Evolutionary conservation across 1,140 invertebrate genomes (phyloP).

Genomic region (Macrotrachela quadricornifera): DNA sequence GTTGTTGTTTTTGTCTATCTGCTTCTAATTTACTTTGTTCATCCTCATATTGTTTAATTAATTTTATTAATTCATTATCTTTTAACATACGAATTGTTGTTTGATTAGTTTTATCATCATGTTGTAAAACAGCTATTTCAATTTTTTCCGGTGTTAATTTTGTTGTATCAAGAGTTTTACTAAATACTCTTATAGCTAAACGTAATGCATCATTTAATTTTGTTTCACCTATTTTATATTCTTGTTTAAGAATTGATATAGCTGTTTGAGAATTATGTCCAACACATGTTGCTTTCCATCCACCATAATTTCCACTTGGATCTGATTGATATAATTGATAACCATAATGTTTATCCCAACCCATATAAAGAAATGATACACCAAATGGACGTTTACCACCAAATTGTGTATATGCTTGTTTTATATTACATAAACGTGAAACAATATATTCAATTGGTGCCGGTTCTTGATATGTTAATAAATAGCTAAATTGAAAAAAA

Average conservation of each 20-base stretch:
- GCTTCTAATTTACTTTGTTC: slow-evolving; percentile 9
- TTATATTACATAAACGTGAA: slow-evolving; percentile 86
- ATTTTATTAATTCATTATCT: slow-evolving; percentile 1
- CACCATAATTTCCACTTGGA: slow-evolving; percentile 96
- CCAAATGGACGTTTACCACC: slow-evolving; percentile 83
- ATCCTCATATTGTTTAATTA: slow-evolving; percentile 5
- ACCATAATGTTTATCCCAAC: slow-evolving; percentile 96
- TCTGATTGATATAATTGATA: slow-evolving; percentile 98
- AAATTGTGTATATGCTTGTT: slow-evolving; percentile 96
- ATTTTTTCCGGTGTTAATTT: slow-evolving; percentile 46
- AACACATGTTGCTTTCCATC: slow-evolving; percentile 99
- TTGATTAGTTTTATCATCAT: not conserved
- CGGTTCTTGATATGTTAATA: slow-evolving; percentile 78
- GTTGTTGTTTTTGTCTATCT: slow-evolving; percentile 5
- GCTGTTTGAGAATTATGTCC: slow-evolving; percentile 78
- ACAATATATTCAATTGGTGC: slow-evolving; percentile 97
- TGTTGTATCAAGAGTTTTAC: slow-evolving; percentile 92
- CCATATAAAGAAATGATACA: slow-evolving; percentile 94
- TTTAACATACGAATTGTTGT: slow-evolving; percentile 3
- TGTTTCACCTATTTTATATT: slow-evolving; percentile 80
- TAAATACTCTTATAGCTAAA: slow-evolving; percentile 80
- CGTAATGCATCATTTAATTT: slow-evolving; percentile 54
- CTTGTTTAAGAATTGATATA: slow-evolving; percentile 87
- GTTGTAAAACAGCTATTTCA: slow-evolving; percentile 6
- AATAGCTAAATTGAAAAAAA: slow-evolving; percentile 35